Base-by-base conservation (phyloP, 2,888 invertebrate genomes). In the Pristionchus maxplancki region DNA sequence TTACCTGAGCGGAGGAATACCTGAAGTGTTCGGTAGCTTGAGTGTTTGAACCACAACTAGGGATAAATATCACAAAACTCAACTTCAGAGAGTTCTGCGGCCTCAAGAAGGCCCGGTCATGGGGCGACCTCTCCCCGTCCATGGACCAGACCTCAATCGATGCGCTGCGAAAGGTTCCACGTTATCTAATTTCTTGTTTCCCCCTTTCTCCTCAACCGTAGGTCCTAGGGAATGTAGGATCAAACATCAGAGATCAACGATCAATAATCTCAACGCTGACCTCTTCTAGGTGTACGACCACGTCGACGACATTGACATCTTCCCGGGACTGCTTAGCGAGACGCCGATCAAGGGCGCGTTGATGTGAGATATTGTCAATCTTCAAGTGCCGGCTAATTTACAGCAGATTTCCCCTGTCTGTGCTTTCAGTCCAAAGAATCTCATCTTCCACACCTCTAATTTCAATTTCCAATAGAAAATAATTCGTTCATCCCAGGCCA, bases 281-380 rank as follows among this genome's bases (percentile, higher is more conserved):
- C 34, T 37, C 82, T 24, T 53, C 58, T 11, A 88, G 34, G 90
- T 93, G 0, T 93, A 93, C 92, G 95, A 95, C 9, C 97, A 97
- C 2, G 98, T 98, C 0, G 98, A 98, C 93, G 98, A 98, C 95
- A 97, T 98, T 89, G 95, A 98, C 95, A 96, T 98, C 8, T 98
- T 98, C 96, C 97, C 98, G 0, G 98, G 98, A 20, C 97, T 97
- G 5, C 96, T 98, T 96, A 97, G 97, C 92, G 96, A 96, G 95
- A 96, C 97, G 6, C 95, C 96, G 0, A 89, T 89, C n/a, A n/a
- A 24, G n/a, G 83, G 64, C 58, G 17, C 24, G 20, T 20, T 34
- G 44, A 74, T 88, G 9, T 83, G 44, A 34, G 13, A 28, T 31
- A 24, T 89, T 44, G 40, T 37, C 37, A 20, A 48, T 37, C 71